These are phyloP conservation scores for Meandrina meandrites DNA, from an alignment of 92 coral and sea anemone species.

Conservation along the genomic window DNA sequence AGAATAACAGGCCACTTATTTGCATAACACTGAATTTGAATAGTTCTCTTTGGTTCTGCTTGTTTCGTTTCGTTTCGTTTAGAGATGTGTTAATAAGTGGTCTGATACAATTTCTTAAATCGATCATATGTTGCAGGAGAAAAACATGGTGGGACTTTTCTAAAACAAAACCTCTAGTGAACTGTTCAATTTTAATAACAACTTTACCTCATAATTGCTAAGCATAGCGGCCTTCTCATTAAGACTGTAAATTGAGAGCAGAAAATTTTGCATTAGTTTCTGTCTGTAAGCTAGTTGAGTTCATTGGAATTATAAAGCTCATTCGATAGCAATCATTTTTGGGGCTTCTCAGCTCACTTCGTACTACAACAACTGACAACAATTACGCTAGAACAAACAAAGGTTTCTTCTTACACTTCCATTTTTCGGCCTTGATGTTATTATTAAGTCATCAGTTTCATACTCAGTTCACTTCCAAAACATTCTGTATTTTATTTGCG, in stretches of 20 bases:
- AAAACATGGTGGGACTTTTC: not conserved
- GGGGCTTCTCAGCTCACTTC: no score
- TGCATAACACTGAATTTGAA: no score
- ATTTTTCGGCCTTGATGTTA: not conserved
- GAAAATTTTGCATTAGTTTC: not conserved
- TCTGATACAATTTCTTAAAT: no score
- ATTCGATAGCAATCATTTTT: not conserved
- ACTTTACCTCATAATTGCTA: conserved; percentile 83
- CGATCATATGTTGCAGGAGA: not conserved
- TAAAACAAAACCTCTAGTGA: not conserved
- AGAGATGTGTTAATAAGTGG: no score
- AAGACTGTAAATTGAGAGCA: conserved; percentile 42
- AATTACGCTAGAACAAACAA: not conserved
- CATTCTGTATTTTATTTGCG: not conserved
- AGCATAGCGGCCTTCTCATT: conserved; percentile 88
- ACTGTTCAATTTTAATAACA: not conserved
- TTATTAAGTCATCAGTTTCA: not conserved
- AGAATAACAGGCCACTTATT: no score
- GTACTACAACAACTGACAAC: no score
- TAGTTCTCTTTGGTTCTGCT: no score
- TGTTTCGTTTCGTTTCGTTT: no score
- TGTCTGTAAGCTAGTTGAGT: not conserved
- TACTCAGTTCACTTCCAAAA: not conserved
- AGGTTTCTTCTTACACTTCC: conserved; percentile 32
- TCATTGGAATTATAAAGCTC: not conserved